phyloP scores from a whole-genome alignment of 2,888 invertebrate species.

The Macaria liturata region DNA sequence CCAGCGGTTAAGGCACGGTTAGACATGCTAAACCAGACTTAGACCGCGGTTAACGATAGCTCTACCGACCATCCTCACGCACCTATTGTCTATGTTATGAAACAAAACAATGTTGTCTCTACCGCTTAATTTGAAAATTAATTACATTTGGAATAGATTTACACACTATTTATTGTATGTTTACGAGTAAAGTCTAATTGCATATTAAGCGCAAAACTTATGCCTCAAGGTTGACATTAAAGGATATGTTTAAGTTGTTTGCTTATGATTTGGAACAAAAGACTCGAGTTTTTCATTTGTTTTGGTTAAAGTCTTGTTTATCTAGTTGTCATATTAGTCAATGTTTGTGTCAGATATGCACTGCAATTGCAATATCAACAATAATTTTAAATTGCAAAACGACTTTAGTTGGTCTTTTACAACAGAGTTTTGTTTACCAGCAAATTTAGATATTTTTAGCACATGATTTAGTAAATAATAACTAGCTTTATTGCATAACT shows the following conservation, averaged over 20 bases:
- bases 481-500: too few species aligned
- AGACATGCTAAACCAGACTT: constrained; percentile 18
- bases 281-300: too few species aligned
- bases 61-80: constrained; percentile 48
- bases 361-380: too few species aligned
- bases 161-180: constrained; percentile 6
- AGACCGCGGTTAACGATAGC: constrained; percentile 54
- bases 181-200: constrained; percentile 12
- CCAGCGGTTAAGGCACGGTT: constrained; percentile 59
- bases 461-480: too few species aligned
- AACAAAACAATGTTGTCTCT: constrained; percentile 56
- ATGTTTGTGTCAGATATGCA: too few species aligned
- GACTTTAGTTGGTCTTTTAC: too few species aligned
- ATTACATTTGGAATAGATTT: constrained; percentile 4
- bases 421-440: too few species aligned
- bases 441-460: too few species aligned
- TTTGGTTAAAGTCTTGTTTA: too few species aligned
- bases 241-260: background rate
- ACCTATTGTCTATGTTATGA: constrained; percentile 60
- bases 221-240: constrained; percentile 2
- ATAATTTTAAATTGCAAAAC: too few species aligned
- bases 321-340: too few species aligned
- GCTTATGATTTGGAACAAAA: background rate
- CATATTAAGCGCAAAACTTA: constrained; percentile 1
- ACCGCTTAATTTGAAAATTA: constrained; percentile 14